Conservation (phyloP, 35 echinoderm and acorn worm genomes). For the Heliocidaris erythrogramma region DNA sequence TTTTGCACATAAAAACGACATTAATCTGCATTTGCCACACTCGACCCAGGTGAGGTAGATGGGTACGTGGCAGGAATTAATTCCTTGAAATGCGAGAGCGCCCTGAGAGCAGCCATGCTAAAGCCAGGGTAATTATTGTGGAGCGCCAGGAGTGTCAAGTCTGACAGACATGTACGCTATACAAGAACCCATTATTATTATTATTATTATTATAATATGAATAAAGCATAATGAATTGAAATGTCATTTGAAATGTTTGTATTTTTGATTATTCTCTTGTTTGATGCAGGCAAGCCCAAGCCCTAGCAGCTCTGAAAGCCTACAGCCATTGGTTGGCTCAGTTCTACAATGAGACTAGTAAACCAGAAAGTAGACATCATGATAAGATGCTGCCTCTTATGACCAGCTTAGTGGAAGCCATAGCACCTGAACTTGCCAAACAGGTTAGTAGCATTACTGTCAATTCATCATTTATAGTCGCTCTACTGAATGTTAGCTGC, state of each 20-base stretch:
- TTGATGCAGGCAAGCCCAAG: slow-evolving; percentile 80
- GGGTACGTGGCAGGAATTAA: too few relatives aligned
- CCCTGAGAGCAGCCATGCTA: too few relatives aligned
- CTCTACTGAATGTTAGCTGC: too few relatives aligned
- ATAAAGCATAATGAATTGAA: neutral
- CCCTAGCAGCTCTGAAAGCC: slow-evolving; percentile 81
- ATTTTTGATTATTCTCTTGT: neutral
- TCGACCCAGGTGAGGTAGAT: too few relatives aligned
- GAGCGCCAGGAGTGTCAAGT: too few relatives aligned
- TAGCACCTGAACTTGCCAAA: slow-evolving; percentile 82
- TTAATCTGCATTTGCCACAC: too few relatives aligned
- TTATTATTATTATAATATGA: too few relatives aligned
- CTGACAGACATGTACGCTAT: too few relatives aligned
- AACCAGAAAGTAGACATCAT: slow-evolving; percentile 66
- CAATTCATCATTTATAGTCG: too few relatives aligned
- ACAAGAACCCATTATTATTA: too few relatives aligned
- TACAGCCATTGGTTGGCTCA: slow-evolving; percentile 97
- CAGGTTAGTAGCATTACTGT: slow-evolving; percentile 6
- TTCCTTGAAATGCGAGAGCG: too few relatives aligned
- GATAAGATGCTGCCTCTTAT: slow-evolving; percentile 81
- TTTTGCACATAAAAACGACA: neutral
- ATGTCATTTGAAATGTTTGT: neutral
- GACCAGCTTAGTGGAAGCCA: slow-evolving; percentile 80
- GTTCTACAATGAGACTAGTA: slow-evolving; percentile 85
- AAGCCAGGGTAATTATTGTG: too few relatives aligned